These are phyloP conservation scores for Vanessa cardui DNA, from an alignment of 2,888 invertebrate genomes.

Conservation along the genomic window DNA sequence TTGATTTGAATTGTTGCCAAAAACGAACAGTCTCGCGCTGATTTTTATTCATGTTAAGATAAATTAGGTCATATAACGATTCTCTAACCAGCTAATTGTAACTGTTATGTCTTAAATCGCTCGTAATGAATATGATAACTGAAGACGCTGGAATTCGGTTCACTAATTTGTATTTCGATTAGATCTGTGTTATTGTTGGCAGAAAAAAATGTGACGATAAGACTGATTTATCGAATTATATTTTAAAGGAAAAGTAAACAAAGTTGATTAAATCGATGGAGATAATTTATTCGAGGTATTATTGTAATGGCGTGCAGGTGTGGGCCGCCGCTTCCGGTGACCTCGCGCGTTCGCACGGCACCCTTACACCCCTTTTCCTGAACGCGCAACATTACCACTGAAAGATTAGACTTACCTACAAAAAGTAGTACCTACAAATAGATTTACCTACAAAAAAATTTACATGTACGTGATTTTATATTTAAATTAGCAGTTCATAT, in stretches of 20 bases:
- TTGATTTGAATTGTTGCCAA: constrained; percentile 68
- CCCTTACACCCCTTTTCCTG: constrained; percentile 33
- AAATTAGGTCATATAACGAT: constrained; percentile 43
- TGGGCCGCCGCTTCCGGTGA: constrained; percentile 58
- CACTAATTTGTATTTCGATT: constrained; percentile 49
- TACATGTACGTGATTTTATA: not conserved
- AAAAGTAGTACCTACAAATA: too few species aligned
- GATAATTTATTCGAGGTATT: constrained; percentile 52
- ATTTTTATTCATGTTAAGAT: constrained; percentile 53
- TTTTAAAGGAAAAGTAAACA: constrained; percentile 42
- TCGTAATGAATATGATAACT: constrained; percentile 1
- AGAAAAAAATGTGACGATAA: constrained; percentile 33
- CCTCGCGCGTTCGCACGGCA: constrained; percentile 56
- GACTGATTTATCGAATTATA: constrained; percentile 22
- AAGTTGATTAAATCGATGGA: constrained; percentile 54
- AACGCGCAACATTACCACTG: constrained; percentile 15
- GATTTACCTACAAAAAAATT: not conserved
- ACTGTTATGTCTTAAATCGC: constrained; percentile 5
- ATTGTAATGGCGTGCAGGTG: constrained; percentile 66
- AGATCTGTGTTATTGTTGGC: constrained; percentile 53
- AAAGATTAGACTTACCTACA: constrained; percentile 3
- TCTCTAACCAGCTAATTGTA: constrained; percentile 20
- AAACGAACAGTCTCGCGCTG: constrained; percentile 46
- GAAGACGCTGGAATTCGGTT: constrained; percentile 51
- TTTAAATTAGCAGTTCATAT: not conserved